Percentiles rank a stretch among this genome's conserved stretches.
Evolutionary conservation across 2,113 vertebrate species (phyloP).

Genomic region (Oncorhynchus keta): DNA sequence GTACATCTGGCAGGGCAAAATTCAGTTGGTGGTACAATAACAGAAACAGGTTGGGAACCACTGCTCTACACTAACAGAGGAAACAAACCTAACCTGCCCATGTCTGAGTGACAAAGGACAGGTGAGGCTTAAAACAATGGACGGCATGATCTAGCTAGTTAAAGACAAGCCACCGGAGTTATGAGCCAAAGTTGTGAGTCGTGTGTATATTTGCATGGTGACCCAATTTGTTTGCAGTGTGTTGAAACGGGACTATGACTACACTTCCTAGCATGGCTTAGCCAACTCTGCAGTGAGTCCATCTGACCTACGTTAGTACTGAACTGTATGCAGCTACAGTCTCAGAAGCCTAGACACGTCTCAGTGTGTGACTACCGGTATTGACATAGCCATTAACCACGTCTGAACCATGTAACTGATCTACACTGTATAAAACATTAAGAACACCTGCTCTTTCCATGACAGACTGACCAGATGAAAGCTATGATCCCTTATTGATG

Average conservation of each 20-base stretch:
- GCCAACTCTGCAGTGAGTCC: not conserved
- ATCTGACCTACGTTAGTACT: not conserved
- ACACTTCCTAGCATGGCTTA: not conserved
- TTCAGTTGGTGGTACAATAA: too few species aligned
- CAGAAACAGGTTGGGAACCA: not conserved
- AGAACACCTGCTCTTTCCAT: too few species aligned
- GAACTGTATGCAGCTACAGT: not conserved
- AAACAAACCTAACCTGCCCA: not conserved
- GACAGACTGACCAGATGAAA: too few species aligned
- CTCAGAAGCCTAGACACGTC: not conserved
- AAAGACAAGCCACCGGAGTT: not conserved
- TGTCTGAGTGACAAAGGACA: conserved; percentile 15
- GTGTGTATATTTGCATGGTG: not conserved
- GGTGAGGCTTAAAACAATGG: not conserved
- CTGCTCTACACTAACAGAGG: too few species aligned
- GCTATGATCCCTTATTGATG: too few species aligned
- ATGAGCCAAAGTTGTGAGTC: not conserved
- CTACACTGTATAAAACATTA: too few species aligned
- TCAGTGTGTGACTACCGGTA: too few species aligned
- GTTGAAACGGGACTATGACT: not conserved
- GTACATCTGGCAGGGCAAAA: too few species aligned
- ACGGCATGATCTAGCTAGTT: conserved; percentile 1
- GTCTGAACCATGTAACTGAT: too few species aligned
- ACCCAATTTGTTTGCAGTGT: not conserved
- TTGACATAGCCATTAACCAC: too few species aligned